These are phyloP conservation scores for Oryzias sinensis DNA, from an alignment of 2,797 vertebrate species.

Conservation along the genomic window DNA sequence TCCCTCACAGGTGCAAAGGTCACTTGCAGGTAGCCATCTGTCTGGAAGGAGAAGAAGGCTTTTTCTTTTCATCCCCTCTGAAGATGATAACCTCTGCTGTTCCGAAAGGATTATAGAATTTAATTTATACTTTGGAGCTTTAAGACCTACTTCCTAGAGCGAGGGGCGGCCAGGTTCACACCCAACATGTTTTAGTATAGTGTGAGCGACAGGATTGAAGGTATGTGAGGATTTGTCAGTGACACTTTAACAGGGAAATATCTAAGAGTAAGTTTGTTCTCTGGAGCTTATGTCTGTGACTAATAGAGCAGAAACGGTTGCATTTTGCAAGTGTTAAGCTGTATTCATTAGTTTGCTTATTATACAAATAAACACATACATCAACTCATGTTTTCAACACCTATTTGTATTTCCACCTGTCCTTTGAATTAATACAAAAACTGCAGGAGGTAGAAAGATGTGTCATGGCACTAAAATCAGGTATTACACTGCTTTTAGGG, in stretches of 20 bases:
- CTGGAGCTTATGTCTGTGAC: no score
- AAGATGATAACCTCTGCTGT: conserved; percentile 20
- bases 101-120: conserved; percentile 5
- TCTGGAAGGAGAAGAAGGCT: conserved; percentile 16
- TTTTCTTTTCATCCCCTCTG: conserved; percentile 1
- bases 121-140: conserved; percentile 42
- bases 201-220: background rate
- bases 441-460: background rate
- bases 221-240: background rate
- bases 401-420: conserved; percentile 30
- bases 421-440: conserved; percentile 38
- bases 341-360: no score
- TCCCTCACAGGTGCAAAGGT: conserved; percentile 62
- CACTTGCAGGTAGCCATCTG: conserved; percentile 50
- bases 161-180: background rate
- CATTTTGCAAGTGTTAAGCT: no score
- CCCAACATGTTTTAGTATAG: background rate
- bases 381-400: conserved; percentile 1
- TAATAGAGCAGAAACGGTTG: no score
- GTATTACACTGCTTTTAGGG: conserved; percentile 40
- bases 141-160: conserved; percentile 28
- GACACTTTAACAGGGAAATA: background rate
- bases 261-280: background rate
- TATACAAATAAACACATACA: no score
- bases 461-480: background rate